A percentile compares a stretch with the other conserved stretches of the same genome.
These are phyloP conservation scores for Streptopelia turtur DNA, from an alignment of 2,797 vertebrate species.

Conservation along the genomic window DNA sequence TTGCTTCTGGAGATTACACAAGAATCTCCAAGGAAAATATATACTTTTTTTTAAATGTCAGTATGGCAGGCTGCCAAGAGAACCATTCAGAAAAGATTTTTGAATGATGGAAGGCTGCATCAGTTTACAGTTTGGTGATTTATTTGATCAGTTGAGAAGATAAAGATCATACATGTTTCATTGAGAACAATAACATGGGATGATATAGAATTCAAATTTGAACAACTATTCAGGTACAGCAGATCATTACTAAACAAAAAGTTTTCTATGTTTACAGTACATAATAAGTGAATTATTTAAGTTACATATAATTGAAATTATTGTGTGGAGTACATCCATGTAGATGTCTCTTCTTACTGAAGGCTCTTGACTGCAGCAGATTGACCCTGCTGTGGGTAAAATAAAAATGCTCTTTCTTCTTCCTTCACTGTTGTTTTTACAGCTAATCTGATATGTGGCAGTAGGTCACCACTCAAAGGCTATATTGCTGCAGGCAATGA, in stretches of 20 bases:
- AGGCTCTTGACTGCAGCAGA: background rate
- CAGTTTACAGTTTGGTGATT: background rate
- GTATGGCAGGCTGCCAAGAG: background rate
- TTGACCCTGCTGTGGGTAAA: background rate
- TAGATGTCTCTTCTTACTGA: background rate
- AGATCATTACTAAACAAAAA: background rate
- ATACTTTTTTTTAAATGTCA: background rate
- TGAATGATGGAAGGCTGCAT: background rate
- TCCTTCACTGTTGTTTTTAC: background rate
- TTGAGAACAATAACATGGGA: background rate
- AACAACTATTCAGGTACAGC: background rate
- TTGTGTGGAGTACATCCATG: background rate
- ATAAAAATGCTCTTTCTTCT: background rate
- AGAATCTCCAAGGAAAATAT: background rate
- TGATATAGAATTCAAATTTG: background rate
- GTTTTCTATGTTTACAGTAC: background rate
- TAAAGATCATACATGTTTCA: background rate
- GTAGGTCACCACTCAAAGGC: constrained; percentile 7
- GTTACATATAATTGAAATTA: background rate
- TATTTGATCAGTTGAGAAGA: background rate
- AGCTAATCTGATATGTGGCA: background rate
- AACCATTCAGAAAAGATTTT: background rate
- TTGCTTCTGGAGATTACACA: background rate
- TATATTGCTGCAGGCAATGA: background rate
- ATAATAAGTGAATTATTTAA: background rate